Base-by-base conservation (phyloP, 2,888 invertebrate genomes). In the Drosophila falleni region DNA sequence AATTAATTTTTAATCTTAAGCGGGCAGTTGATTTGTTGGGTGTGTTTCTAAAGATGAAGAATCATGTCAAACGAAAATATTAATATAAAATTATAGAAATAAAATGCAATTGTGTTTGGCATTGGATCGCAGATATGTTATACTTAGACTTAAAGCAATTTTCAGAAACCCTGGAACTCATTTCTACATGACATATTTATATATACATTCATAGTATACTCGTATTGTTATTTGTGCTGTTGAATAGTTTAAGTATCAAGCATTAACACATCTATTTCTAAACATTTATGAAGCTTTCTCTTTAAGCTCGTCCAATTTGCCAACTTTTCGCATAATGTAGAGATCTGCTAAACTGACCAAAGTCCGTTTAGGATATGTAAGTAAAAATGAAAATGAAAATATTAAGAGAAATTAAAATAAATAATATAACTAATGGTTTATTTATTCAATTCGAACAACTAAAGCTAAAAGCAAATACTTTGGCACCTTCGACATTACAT, bases 381-480 rank as follows among this genome's bases (percentile, higher is more conserved):
- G 19, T n/a, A 60, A 56, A 41, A 47, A 33, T 19, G 9, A 44
- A 50, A 41, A 60, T 47, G 9, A 44, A 50, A 41, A 60, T 47
- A 47, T 46, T 29, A 37, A 51, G 29, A 61, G 6, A 63, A 58
- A 59, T 71, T 68, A 71, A 74, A 55, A 72, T 61, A 71, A 81
- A 77, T 75, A 71, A 73, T 71, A 76, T 42, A 68, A 41, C 60
- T 74, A 58, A 66, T 47, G 47, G 26, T 78, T 53, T 51, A 54
- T 84, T 87, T 85, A 87, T 87, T 84, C 46, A 74, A 74, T 70
- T 73, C 80, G 39, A 71, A 76, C 64, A 78, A 78, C 74, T 77
- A 77, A 74, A 88, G 78, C 84, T 87, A 84, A 84, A 87, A 87
- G 89, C 84, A 79, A 87, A 87, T 87, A 87, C 89, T 87, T 87